Evolutionary conservation across 2,797 vertebrate species (phyloP).

Genomic region (Erethizon dorsatum): DNA sequence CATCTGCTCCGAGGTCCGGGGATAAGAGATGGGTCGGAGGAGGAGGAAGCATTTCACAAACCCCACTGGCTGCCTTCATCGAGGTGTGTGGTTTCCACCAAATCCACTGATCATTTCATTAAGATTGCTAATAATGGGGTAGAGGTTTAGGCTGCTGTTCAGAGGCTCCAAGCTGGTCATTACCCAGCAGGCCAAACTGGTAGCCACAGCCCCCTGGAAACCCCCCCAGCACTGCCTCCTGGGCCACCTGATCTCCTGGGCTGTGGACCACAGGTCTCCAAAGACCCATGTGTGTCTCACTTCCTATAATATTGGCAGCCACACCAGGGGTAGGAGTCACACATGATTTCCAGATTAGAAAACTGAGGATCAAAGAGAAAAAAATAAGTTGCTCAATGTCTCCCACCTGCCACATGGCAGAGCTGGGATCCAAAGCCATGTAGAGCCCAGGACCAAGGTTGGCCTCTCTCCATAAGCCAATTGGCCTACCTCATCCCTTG

Average conservation of each 20-base stretch:
- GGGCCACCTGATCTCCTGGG: fast-evolving
- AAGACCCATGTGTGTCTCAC: background rate
- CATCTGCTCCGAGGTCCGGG: background rate
- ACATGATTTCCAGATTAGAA: background rate
- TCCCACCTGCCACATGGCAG: background rate
- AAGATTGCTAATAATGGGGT: background rate
- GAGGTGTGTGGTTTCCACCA: background rate
- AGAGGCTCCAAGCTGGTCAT: background rate
- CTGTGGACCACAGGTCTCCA: background rate
- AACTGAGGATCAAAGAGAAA: background rate
- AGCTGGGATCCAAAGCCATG: background rate
- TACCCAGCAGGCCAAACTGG: background rate
- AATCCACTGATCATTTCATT: background rate
- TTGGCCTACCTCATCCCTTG: fast-evolving
- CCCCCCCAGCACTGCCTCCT: too few relatives aligned
- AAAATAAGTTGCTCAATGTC: background rate
- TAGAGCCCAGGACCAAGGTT: fast-evolving
- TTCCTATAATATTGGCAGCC: background rate
- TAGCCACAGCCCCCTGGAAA: background rate
- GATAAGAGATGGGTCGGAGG: background rate
- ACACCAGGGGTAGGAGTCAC: background rate
- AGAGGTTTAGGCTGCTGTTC: background rate
- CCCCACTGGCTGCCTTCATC: background rate
- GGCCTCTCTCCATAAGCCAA: background rate
- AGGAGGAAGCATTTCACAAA: background rate